A percentile compares a stretch with the other conserved stretches of the same genome.
Evolutionary conservation across 2,888 invertebrate species (phyloP).

Genomic region (Colostygia pectinataria): DNA sequence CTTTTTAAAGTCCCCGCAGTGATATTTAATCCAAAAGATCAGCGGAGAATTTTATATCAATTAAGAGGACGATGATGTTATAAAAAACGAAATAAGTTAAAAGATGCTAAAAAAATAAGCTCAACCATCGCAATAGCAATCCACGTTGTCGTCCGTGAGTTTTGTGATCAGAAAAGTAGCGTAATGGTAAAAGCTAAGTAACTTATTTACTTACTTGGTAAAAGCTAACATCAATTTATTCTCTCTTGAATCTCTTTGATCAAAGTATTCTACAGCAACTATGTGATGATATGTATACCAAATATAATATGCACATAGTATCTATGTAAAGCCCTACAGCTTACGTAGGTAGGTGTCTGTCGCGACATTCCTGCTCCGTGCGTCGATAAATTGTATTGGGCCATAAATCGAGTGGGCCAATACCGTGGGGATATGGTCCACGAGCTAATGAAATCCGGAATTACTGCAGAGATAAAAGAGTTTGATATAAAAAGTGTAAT

Average conservation of each 20-base stretch:
- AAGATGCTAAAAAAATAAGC: too few species aligned
- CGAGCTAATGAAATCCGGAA: conserved; percentile 45
- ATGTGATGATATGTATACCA: too few species aligned
- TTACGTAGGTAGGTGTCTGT: conserved; percentile 16
- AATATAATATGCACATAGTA: neutral
- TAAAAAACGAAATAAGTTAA: too few species aligned
- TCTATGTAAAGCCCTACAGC: conserved; percentile 9
- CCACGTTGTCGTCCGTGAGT: too few species aligned
- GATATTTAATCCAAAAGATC: conserved; percentile 28
- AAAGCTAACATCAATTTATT: too few species aligned
- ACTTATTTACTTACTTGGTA: too few species aligned
- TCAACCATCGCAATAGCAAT: too few species aligned
- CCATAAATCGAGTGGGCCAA: conserved; percentile 59
- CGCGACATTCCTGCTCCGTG: conserved; percentile 44
- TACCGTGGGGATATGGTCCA: conserved; percentile 39
- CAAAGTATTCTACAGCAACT: too few species aligned
- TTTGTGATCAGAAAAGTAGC: too few species aligned
- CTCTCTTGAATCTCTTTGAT: too few species aligned
- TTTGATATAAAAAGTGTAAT: conserved; percentile 24
- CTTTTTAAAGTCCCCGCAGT: too few species aligned
- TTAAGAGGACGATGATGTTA: neutral
- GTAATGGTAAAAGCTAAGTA: too few species aligned
- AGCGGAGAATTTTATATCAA: conserved; percentile 15
- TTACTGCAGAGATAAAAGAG: conserved; percentile 27
- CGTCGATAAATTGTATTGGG: conserved; percentile 53